Evolutionary conservation across 64 coral and sea anemone genomes (phyloP).

Genomic region (Montipora capricornis): DNA sequence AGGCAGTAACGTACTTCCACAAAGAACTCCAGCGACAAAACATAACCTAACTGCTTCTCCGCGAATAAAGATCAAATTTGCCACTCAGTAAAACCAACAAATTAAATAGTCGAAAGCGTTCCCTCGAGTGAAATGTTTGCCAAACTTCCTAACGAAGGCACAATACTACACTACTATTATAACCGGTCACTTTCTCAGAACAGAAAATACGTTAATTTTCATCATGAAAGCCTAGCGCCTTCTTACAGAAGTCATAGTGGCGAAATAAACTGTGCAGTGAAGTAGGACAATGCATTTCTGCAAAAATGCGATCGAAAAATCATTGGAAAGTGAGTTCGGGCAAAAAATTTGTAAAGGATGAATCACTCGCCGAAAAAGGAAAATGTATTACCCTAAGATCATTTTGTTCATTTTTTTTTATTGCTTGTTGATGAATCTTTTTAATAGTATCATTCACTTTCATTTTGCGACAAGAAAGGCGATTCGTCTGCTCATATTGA

Average conservation of each 20-base stretch:
- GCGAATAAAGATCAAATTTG: conserved; percentile 7
- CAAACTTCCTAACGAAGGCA: neutral
- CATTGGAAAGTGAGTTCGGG: too few relatives aligned
- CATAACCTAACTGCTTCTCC: neutral
- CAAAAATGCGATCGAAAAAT: neutral
- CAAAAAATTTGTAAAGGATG: too few relatives aligned
- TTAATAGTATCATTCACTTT: neutral
- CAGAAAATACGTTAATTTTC: neutral
- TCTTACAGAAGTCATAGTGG: neutral
- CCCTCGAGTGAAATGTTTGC: neutral
- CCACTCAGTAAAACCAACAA: conserved; percentile 13
- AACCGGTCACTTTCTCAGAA: neutral
- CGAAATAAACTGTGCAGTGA: neutral
- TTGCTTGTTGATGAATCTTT: neutral
- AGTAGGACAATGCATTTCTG: neutral
- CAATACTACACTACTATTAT: neutral
- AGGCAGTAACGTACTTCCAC: neutral
- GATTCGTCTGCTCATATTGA: neutral
- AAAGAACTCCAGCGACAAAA: neutral
- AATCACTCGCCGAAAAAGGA: neutral
- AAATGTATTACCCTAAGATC: too few relatives aligned
- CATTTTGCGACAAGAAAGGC: neutral
- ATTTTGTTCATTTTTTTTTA: neutral
- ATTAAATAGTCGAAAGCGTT: neutral
- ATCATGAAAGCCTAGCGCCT: too few relatives aligned